Base-by-base conservation (phyloP, 35 echinoderm and acorn worm species). In the Acanthaster planci region DNA sequence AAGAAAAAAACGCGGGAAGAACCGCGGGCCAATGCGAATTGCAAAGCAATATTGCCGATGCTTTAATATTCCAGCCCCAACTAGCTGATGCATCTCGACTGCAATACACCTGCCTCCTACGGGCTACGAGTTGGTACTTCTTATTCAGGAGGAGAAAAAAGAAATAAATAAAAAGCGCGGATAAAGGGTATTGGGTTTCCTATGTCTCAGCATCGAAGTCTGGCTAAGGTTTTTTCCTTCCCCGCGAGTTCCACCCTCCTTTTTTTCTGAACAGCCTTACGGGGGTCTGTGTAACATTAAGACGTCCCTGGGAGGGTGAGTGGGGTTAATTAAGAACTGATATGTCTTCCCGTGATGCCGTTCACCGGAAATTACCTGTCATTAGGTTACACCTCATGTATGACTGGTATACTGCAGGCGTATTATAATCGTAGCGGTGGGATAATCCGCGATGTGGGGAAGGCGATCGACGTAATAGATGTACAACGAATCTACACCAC, bases 301-400 rank as follows among this genome's bases (percentile, higher is more conserved):
- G 26, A 72, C 64, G 64, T 72, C 64, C 64, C 64, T 72, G 26
- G 64, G 2, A 72, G 64, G 64, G 64, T 29, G 64, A 72, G 34
- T 31, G 23, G 34, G 64, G 64, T 72, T 72, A 72, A 72, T 72
- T 72, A 72, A 72, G 64, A 72, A 68, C 60, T 68, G 64, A 72
- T 72, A 19, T 72, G 34, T 35, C 64, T 72, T 72, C 64, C 64
- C 64, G 30, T 26, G 64, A 23, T 72, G 64, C 64, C 22, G 19
- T 72, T 72, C 64, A 35, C 64, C 64, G 64, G 64, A 72, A 72
- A 72, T 72, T 72, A 72, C 64, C 64, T 72, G 64, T 72, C 64
- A 72, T 72, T 72, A 72, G 26, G 64, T 72, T 72, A 35, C 64
- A 72, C 34, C 64, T 72, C 64, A 72, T 72, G 64, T 72, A 1